A percentile compares a stretch with the other conserved stretches of the same genome.
phyloP scores from a whole-genome alignment of 2,797 vertebrate genomes.

The Salmo trutta region DNA sequence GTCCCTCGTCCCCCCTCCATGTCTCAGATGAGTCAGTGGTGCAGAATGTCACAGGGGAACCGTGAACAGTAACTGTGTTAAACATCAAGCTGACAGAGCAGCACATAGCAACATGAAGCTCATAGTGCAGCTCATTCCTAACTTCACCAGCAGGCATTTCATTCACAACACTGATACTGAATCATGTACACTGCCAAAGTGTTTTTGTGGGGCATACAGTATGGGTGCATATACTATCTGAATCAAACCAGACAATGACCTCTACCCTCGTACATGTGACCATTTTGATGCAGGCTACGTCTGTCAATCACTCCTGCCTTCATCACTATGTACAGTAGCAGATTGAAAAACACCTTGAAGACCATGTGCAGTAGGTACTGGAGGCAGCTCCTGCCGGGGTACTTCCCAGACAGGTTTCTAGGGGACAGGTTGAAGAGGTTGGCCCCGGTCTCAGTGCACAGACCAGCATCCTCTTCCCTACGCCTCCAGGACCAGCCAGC shows the following conservation, averaged over 20 bases:
- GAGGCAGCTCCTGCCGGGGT: conserved; percentile 71
- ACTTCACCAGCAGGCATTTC: background rate
- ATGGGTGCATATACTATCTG: background rate
- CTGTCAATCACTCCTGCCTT: background rate
- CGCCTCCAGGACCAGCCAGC: conserved; percentile 78
- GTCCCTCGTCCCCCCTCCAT: too few species aligned
- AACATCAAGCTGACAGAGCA: background rate
- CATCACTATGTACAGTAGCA: too few species aligned
- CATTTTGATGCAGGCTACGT: background rate
- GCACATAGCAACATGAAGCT: background rate
- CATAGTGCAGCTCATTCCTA: background rate
- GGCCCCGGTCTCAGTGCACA: conserved; percentile 86
- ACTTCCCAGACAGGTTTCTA: conserved; percentile 75
- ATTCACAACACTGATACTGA: background rate
- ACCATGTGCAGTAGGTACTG: conserved; percentile 80
- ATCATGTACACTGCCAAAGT: background rate
- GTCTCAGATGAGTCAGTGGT: background rate
- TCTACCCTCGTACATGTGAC: background rate
- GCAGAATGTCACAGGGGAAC: background rate
- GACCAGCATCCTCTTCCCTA: conserved; percentile 87
- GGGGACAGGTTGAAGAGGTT: conserved; percentile 84
- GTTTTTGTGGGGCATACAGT: background rate
- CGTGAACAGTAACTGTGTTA: background rate
- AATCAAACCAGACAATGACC: background rate
- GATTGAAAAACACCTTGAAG: conserved; percentile 74